These are phyloP conservation scores for Coregonus sp. DNA, from an alignment of 2,797 vertebrate species.

Conservation along the genomic window DNA sequence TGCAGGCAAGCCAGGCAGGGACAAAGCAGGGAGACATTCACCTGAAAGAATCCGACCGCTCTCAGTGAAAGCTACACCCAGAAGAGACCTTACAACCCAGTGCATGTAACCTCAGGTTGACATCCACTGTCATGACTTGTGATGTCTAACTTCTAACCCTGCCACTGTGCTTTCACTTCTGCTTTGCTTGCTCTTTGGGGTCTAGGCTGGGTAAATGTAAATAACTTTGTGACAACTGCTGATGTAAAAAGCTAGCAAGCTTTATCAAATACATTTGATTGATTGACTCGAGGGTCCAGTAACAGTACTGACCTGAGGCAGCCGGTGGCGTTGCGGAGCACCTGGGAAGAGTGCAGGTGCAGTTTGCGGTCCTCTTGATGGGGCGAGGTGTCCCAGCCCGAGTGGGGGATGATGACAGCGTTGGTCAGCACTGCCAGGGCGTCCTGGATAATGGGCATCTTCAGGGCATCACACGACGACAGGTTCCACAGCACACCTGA, in stretches of 20 bases:
- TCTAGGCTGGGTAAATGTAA: neutral
- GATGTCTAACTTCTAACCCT: neutral
- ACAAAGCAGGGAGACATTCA: neutral
- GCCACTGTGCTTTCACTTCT: neutral
- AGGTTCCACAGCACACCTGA: constrained; percentile 98
- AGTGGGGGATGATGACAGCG: constrained; percentile 96
- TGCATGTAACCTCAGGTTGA: neutral
- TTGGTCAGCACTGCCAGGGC: constrained; percentile 96
- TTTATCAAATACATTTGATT: neutral
- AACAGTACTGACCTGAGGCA: constrained; percentile 87
- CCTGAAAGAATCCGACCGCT: neutral
- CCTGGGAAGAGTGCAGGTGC: constrained; percentile 96
- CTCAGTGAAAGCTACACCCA: neutral
- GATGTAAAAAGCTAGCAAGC: neutral
- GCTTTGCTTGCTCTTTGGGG: too few relatives aligned
- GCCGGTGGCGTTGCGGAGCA: constrained; percentile 97
- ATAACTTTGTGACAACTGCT: too few relatives aligned
- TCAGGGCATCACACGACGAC: constrained; percentile 96
- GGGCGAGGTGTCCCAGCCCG: constrained; percentile 93
- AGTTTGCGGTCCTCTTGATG: constrained; percentile 93
- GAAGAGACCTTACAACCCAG: neutral
- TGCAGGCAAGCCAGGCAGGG: neutral
- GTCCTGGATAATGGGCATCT: constrained; percentile 99
- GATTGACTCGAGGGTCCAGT: neutral
- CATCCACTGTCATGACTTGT: neutral